These are phyloP conservation scores for Willowsia nigromaculata DNA, from an alignment of 2,888 invertebrate species.

Conservation along the genomic window DNA sequence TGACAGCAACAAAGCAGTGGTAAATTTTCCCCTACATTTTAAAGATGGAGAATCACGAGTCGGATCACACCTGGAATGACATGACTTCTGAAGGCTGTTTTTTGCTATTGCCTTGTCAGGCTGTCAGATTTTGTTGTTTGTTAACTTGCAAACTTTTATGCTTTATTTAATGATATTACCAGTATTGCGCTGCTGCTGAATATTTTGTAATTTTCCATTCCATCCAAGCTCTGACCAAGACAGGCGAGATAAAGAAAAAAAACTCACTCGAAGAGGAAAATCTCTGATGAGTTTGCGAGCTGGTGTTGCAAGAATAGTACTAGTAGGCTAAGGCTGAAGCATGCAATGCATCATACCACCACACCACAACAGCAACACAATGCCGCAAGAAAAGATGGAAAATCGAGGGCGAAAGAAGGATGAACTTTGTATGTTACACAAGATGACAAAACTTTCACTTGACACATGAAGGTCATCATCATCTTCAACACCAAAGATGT, in stretches of 20 bases:
- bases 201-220: background rate
- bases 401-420: background rate
- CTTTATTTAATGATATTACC: background rate
- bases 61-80: conserved; percentile 14
- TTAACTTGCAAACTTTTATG: background rate
- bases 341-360: background rate
- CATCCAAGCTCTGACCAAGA: background rate
- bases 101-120: background rate
- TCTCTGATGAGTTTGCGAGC: background rate
- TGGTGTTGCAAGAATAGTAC: background rate
- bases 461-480: conserved; percentile 51
- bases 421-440: conserved; percentile 24
- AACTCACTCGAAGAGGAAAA: background rate
- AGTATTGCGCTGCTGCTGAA: background rate
- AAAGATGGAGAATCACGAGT: background rate
- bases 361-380: background rate
- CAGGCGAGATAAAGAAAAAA: background rate
- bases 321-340: no score
- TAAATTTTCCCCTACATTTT: background rate
- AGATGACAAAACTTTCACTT: conserved; percentile 44
- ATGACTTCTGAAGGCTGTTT: background rate
- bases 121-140: background rate
- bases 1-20: background rate
- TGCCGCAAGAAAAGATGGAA: background rate
- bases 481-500: background rate